Conservation (phyloP, 1,140 invertebrate genomes). For the Fragariocoptes setiger region DNA sequence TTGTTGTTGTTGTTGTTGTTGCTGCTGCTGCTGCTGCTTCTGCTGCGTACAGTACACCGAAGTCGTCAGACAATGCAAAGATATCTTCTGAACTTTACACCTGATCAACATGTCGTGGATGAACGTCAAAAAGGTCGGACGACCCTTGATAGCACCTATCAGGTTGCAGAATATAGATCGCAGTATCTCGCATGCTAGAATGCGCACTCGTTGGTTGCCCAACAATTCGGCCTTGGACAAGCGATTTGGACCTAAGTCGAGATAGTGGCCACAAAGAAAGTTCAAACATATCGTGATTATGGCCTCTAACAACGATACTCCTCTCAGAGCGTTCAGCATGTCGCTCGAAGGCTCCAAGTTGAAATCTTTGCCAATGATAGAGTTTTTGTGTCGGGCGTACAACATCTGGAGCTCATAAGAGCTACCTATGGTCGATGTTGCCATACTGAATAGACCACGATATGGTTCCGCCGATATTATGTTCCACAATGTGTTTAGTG, state of each 20-base stretch:
- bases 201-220: conserved; percentile 36
- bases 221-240: conserved; percentile 35
- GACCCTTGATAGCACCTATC: conserved; percentile 5
- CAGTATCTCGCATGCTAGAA: conserved; percentile 22
- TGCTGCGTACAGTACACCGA: conserved; percentile 30
- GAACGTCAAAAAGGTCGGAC: conserved; percentile 36
- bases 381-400: conserved; percentile 40
- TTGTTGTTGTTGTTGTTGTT: not conserved
- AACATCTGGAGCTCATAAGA: conserved; percentile 25
- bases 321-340: conserved; percentile 22
- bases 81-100: conserved; percentile 59
- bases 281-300: conserved; percentile 43
- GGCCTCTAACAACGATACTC: conserved; percentile 50
- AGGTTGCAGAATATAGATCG: conserved; percentile 8
- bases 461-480: conserved; percentile 36
- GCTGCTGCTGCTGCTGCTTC: conserved; percentile 4
- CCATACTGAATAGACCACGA: conserved; percentile 33
- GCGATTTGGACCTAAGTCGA: conserved; percentile 26
- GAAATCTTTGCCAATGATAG: conserved; percentile 43
- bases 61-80: conserved; percentile 46
- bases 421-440: conserved; percentile 27
- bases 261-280: conserved; percentile 47
- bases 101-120: conserved; percentile 42
- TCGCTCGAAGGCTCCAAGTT: conserved; percentile 27
- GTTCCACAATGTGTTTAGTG: conserved; percentile 36